phyloP scores from a whole-genome alignment of 2,888 invertebrate genomes.

The Aricia artaxerxes region DNA sequence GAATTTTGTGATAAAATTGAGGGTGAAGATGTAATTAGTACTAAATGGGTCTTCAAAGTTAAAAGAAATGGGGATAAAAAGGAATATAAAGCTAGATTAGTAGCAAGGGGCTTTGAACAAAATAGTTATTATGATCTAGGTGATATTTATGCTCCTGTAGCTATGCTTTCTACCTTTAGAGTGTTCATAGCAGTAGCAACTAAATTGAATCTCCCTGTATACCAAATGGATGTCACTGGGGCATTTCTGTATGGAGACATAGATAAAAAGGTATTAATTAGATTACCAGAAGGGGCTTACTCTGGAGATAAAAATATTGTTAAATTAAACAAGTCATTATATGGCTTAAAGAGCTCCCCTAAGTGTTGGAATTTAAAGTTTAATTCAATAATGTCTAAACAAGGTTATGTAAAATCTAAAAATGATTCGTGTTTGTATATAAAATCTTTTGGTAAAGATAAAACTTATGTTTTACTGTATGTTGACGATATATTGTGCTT shows the following conservation, averaged over 20 bases:
- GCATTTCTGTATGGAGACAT: conserved; percentile 41
- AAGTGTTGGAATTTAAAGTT: conserved; percentile 42
- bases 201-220: conserved; percentile 37
- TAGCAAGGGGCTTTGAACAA: conserved; percentile 44
- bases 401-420: conserved; percentile 40
- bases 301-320: conserved; percentile 35
- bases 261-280: conserved; percentile 37
- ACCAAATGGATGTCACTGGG: conserved; percentile 41
- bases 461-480: conserved; percentile 33
- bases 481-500: not conserved
- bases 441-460: conserved; percentile 34
- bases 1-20: not conserved
- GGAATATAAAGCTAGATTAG: conserved; percentile 44
- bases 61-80: conserved; percentile 36
- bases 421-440: conserved; percentile 41
- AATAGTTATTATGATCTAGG: conserved; percentile 34
- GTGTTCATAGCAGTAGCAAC: conserved; percentile 38
- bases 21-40: not conserved
- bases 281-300: conserved; percentile 39
- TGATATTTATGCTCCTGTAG: conserved; percentile 41
- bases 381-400: conserved; percentile 34
- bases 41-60: conserved; percentile 46
- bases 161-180: conserved; percentile 40
- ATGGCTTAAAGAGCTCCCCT: conserved; percentile 39
- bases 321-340: conserved; percentile 38